These are phyloP conservation scores for Leptatherina wallacei DNA, from an alignment of 2,797 vertebrate genomes.

Conservation along the genomic window DNA sequence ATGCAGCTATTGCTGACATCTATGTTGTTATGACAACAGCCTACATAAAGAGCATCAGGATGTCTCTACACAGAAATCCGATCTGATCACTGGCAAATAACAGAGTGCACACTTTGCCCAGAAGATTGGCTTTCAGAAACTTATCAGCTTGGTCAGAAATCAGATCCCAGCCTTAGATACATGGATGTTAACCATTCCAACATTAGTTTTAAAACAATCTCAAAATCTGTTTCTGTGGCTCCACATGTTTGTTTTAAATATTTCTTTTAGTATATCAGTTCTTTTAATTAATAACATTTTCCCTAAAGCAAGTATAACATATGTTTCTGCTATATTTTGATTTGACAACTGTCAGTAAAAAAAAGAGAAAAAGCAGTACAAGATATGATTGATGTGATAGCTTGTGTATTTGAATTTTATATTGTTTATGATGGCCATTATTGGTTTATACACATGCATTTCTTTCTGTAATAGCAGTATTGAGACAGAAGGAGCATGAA, in stretches of 20 bases:
- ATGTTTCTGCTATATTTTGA: too few species aligned
- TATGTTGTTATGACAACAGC: background rate
- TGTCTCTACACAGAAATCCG: background rate
- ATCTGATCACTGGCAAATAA: background rate
- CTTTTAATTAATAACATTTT: background rate
- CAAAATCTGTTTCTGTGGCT: background rate
- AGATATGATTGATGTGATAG: conserved; percentile 46
- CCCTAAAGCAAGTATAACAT: background rate
- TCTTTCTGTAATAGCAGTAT: conserved; percentile 63
- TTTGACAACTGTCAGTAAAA: background rate
- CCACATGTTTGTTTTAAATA: background rate
- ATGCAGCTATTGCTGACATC: background rate
- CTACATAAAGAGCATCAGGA: background rate
- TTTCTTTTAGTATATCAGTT: background rate
- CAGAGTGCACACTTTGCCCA: background rate
- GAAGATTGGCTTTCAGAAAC: background rate
- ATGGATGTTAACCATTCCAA: background rate
- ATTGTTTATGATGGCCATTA: conserved; percentile 45
- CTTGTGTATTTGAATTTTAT: conserved; percentile 53
- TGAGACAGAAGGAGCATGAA: conserved; percentile 46
- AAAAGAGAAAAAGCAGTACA: background rate
- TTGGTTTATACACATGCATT: conserved; percentile 59
- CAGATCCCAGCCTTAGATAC: background rate
- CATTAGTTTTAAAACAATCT: background rate
- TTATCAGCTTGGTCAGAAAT: background rate